Evolutionary conservation across 1,140 invertebrate genomes (phyloP).

Genomic region (Lordiphosa stackelbergi): DNA sequence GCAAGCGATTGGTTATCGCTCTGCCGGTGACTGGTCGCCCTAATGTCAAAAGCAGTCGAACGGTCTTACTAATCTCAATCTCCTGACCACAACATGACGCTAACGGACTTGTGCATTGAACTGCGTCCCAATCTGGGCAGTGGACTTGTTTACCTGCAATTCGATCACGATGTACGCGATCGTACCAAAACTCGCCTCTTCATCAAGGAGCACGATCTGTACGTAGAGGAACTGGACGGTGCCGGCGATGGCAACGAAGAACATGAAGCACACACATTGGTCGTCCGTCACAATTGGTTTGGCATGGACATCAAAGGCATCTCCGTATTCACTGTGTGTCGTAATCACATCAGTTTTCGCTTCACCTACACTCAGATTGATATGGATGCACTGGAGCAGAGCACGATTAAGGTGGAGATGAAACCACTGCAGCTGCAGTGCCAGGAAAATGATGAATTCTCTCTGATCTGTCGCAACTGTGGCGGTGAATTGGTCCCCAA

Average conservation of each 20-base stretch:
- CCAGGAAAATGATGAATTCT: conserved; percentile 9
- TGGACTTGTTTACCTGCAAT: conserved; percentile 35
- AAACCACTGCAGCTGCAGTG: conserved; percentile 15
- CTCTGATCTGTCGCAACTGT: conserved; percentile 40
- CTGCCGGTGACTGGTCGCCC: too few relatives aligned
- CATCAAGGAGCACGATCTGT: conserved; percentile 43
- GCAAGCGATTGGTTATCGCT: too few relatives aligned
- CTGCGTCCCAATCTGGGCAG: conserved; percentile 53
- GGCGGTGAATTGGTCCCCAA: conserved; percentile 18
- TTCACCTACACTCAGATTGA: conserved; percentile 52
- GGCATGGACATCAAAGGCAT: conserved; percentile 48
- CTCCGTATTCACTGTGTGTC: conserved; percentile 27
- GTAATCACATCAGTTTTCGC: conserved; percentile 43
- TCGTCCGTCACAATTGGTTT: conserved; percentile 32
- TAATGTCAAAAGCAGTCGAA: too few relatives aligned
- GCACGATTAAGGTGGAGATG: conserved; percentile 10
- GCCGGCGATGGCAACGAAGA: neutral
- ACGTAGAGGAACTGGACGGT: conserved; percentile 26
- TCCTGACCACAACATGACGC: neutral
- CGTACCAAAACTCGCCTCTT: conserved; percentile 31
- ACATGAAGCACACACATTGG: conserved; percentile 2
- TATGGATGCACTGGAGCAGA: conserved; percentile 25
- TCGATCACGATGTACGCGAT: conserved; percentile 26
- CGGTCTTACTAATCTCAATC: too few relatives aligned
- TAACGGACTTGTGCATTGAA: conserved; percentile 43